phyloP scores from a whole-genome alignment of 2,797 vertebrate species.

The Enteromius unitaeniatus region DNA sequence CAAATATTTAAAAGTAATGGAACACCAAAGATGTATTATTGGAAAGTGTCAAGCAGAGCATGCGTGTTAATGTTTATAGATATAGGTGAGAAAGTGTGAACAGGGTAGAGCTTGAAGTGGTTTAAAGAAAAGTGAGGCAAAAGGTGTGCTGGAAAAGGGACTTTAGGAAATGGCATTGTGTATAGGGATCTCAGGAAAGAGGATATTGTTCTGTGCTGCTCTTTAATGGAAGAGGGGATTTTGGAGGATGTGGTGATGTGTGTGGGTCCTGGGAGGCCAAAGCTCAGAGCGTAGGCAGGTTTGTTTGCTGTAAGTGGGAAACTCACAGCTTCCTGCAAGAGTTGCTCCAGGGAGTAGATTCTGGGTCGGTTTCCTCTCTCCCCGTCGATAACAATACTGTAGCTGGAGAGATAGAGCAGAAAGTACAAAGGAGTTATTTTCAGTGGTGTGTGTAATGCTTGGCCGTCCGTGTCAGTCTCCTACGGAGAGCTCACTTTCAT shows the following conservation, averaged over 20 bases:
- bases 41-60: not conserved
- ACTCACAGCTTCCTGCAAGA: conserved; percentile 94
- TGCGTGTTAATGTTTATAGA: not conserved
- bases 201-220: conserved; percentile 31
- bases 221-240: conserved; percentile 48
- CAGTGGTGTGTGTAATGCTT: conserved; percentile 62
- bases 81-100: conserved; percentile 48
- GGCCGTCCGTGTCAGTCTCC: conserved; percentile 67
- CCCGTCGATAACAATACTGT: conserved; percentile 91
- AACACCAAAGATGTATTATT: not conserved
- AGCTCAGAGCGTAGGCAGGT: conserved; percentile 47
- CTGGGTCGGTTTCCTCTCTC: conserved; percentile 92
- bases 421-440: conserved; percentile 67
- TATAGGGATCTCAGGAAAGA: conserved; percentile 34
- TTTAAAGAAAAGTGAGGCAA: conserved; percentile 14
- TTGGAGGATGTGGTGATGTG: conserved; percentile 55
- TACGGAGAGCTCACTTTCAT: conserved; percentile 65
- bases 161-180: conserved; percentile 9
- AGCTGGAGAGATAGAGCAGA: conserved; percentile 74
- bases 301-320: conserved; percentile 51
- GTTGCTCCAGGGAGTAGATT: conserved; percentile 93
- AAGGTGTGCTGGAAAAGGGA: conserved; percentile 3
- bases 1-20: not conserved
- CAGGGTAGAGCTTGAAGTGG: conserved; percentile 18
- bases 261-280: conserved; percentile 52